Evolutionary conservation across 2,888 invertebrate genomes (phyloP).

Genomic region (Dicycla oo): DNA sequence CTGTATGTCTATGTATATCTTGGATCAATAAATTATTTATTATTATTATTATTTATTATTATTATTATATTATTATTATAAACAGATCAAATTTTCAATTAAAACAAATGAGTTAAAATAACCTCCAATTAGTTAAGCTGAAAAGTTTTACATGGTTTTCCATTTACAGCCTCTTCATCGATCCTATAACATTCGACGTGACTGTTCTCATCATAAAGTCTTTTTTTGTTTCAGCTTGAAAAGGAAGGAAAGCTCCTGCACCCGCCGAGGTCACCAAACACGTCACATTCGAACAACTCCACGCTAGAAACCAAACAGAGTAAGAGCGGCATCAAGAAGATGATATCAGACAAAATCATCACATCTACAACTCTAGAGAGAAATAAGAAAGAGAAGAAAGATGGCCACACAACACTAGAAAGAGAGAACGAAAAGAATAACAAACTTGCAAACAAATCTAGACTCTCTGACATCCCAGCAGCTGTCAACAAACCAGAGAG

Average conservation of each 20-base stretch:
- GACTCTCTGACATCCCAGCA: slow-evolving; percentile 80
- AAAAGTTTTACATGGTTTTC: neutral
- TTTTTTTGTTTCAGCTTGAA: slow-evolving; percentile 84
- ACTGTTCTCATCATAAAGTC: neutral
- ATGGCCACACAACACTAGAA: slow-evolving; percentile 83
- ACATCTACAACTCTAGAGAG: slow-evolving; percentile 86
- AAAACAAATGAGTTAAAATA: neutral
- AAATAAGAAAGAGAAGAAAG: slow-evolving; percentile 86
- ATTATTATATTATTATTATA: too few relatives aligned
- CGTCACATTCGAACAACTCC: slow-evolving; percentile 87
- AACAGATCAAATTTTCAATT: slow-evolving; percentile 1
- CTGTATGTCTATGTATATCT: too few relatives aligned
- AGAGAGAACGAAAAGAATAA: slow-evolving; percentile 88
- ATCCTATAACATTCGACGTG: neutral
- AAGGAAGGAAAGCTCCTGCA: slow-evolving; percentile 86
- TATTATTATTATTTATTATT: too few relatives aligned
- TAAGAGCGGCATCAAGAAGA: slow-evolving; percentile 87
- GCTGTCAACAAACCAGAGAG: slow-evolving; percentile 82
- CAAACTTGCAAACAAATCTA: slow-evolving; percentile 81
- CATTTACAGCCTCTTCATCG: neutral
- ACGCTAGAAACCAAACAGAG: slow-evolving; percentile 87
- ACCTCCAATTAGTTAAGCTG: neutral
- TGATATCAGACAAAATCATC: slow-evolving; percentile 87
- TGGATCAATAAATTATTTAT: too few relatives aligned
- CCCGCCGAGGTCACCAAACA: slow-evolving; percentile 85